Evolutionary conservation across 2,113 vertebrate species (phyloP), one percentile per base, ranked within the genome.

Genomic region (Myrmecophaga tridactyla): DNA sequence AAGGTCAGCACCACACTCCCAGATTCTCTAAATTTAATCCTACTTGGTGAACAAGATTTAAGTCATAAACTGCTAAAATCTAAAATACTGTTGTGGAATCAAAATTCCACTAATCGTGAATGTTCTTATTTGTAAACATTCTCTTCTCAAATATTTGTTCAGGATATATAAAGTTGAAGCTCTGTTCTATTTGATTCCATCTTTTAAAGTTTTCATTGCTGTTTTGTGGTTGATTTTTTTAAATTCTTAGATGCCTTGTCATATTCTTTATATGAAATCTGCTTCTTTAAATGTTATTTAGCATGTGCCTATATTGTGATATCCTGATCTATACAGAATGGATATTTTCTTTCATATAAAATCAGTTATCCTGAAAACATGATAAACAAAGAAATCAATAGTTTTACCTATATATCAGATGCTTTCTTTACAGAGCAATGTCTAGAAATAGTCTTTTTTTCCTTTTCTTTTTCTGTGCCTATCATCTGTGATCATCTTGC

Each of bases 181-280:
- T 89, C 56, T 85, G 18, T 48, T 53, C 20, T 13, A 11, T 60
- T 53, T 90, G 20, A 21, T 29, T 81, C 36, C 31, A 15, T 62
- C 25, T 80, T 90, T 60, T 69, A 20, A 87, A 48, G 29, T 85
- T 65, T 76, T 83, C 96, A 90, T 84, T 94, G 62, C n/a, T 84
- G 0, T 83, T 82, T 72, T 53, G 18, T 67, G 83, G 46, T 12
- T 31, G 25, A 34, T 43, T 56, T 90, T 67, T 78, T n/a, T 41
- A 62, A 75, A 62, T 10, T 17, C 60, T 25, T 48, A 15, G 10
- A n/a, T 75, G 27, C 77, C 76, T 78, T 34, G 8, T 92, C 48
- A 29, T 53, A 48, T 72, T 67, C 58, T 48, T 67, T 73, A 34
- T 92, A 34, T 91, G 58, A 83, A 75, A 72, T 53, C 46, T 65